phyloP scores from a whole-genome alignment of 2,888 invertebrate genomes.

The Conus canariensis region DNA sequence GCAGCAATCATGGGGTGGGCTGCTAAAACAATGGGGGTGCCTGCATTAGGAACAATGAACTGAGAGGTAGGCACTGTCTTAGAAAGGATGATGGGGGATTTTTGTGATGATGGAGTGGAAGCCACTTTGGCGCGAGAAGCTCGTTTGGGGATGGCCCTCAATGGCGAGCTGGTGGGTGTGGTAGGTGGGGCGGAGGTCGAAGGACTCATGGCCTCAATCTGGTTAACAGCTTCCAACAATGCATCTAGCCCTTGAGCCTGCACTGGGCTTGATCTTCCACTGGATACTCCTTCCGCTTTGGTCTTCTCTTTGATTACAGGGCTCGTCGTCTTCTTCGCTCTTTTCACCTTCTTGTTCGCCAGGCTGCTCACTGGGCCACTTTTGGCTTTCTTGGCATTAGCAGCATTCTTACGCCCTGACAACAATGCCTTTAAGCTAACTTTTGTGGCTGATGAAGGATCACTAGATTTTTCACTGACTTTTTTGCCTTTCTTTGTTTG shows the following conservation, averaged over 20 bases:
- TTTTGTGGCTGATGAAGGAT: neutral
- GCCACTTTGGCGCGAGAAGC: neutral
- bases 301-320: neutral
- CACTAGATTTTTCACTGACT: neutral
- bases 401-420: constrained; percentile 11
- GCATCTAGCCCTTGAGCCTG: constrained; percentile 38
- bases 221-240: constrained; percentile 49
- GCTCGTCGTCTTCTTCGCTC: constrained; percentile 3
- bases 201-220: constrained; percentile 44
- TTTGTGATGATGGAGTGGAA: neutral
- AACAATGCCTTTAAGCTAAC: constrained; percentile 33
- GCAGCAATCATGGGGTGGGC: neutral
- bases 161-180: neutral
- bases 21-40: constrained; percentile 1
- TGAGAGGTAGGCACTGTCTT: neutral
- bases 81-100: neutral
- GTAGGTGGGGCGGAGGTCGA: neutral
- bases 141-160: neutral
- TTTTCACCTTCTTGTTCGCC: constrained; percentile 9
- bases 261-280: neutral
- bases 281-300: neutral
- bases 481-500: neutral
- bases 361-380: neutral
- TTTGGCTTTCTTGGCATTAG: constrained; percentile 10
- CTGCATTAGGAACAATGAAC: neutral